phyloP scores from a whole-genome alignment of 2,888 invertebrate genomes.

The Carpatolechia fugitivella region DNA sequence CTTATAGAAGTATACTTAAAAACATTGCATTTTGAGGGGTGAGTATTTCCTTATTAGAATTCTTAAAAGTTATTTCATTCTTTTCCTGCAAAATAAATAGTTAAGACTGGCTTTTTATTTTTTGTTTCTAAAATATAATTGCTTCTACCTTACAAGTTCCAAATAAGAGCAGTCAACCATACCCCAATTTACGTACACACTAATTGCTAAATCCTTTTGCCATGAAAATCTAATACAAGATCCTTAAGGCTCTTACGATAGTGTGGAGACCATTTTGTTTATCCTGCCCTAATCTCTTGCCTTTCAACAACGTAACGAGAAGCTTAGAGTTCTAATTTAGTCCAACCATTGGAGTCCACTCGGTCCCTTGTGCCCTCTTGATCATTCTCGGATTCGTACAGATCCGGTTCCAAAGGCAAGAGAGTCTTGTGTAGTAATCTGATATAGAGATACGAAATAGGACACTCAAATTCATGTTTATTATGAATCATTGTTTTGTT shows the following conservation, averaged over 20 bases:
- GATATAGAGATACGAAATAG: conserved; percentile 22
- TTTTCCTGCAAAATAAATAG: no score
- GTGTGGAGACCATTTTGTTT: conserved; percentile 13
- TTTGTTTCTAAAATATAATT: no score
- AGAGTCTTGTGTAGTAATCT: conserved; percentile 36
- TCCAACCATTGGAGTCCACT: conserved; percentile 41
- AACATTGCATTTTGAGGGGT: no score
- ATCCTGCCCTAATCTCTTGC: conserved; percentile 20
- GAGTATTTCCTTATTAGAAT: no score
- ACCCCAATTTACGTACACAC: neutral
- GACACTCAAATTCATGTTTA: conserved; percentile 29
- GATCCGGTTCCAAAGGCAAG: conserved; percentile 58
- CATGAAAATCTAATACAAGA: neutral
- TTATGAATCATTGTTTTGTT: conserved; percentile 1
- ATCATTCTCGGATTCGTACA: conserved; percentile 59
- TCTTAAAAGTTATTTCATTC: no score
- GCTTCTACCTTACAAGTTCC: neutral
- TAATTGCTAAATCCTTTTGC: neutral
- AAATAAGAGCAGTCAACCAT: neutral
- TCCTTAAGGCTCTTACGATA: conserved; percentile 2
- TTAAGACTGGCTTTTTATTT: no score
- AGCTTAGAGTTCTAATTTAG: conserved; percentile 45
- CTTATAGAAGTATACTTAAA: no score
- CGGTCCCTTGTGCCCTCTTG: conserved; percentile 57
- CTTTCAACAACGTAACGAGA: conserved; percentile 39